Base-by-base conservation (phyloP, 1,140 invertebrate species). In the Pristionchus pacificus region DNA sequence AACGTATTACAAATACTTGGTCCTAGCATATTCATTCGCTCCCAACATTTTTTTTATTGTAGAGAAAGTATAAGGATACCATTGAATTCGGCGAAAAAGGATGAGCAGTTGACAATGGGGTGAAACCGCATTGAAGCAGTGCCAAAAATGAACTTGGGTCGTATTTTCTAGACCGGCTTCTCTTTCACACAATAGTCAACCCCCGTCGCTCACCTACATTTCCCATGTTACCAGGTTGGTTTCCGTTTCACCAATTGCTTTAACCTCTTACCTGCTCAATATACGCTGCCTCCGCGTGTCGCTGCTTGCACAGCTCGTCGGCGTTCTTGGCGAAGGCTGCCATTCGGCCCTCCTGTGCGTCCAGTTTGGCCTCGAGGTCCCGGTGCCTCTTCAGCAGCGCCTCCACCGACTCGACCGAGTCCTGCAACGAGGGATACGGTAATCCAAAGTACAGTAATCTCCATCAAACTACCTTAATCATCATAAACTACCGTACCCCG, bases 351-450 rank as follows among this genome's bases (percentile, higher is more conserved):
- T 97, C 94, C 85, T 97, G 94, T 19, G 93, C 94, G 69, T 89
- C 88, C 2, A 98, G 87, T 27, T 92, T 94, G 79, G 92, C 93
- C 80, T 95, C 91, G 85, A 98, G 93, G 84, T 97, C 94, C 80
- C 92, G 89, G 80, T 98, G 95, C 60, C 93, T 88, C 85, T 97
- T 97, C 19, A 95, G 85, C 49, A 97, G 87, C 2, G 92, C 91
- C 83, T 97, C 93, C 6, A 96, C 94, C 79, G 95, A 93, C 85
- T 97, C 95, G 60, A 97, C 87, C 0, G 93, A 93, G 76, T 91
- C 89, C 65, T 66, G 38, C n/a, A 66, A 66, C 91, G 92, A 76
- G 59, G 84, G 81, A 65, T 63, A 70, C 72, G 78, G 60, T 71
- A 14, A 14, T 55, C 30, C 6, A 68, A 71, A 15, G 13, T 15